A percentile compares a stretch with the other conserved stretches of the same genome.
Conservation (phyloP, 2,113 vertebrate species). For the Serinus canaria region DNA sequence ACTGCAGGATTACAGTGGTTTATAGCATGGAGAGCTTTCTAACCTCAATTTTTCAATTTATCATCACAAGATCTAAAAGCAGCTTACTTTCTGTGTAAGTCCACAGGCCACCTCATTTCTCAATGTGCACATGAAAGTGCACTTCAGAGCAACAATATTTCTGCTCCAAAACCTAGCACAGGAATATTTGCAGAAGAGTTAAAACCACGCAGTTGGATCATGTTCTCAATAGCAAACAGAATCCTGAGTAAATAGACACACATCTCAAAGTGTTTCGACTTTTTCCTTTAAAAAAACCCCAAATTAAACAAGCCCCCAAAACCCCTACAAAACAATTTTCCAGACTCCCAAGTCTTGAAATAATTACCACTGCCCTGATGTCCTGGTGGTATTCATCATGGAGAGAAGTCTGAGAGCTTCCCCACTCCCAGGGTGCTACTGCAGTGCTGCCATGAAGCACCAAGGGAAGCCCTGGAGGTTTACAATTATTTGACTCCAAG, state of each 20-base stretch:
- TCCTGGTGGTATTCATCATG: not conserved
- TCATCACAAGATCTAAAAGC: not conserved
- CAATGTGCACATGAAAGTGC: not conserved
- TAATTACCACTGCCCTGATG: not conserved
- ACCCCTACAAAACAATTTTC: not conserved
- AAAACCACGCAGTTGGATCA: not conserved
- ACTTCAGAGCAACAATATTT: not conserved
- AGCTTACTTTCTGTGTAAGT: fast-evolving
- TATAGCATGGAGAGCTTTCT: not conserved
- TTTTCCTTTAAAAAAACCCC: not conserved
- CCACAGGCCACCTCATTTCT: not conserved
- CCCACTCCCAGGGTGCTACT: not conserved
- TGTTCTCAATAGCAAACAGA: not conserved
- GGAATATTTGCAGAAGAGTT: not conserved
- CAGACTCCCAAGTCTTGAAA: not conserved
- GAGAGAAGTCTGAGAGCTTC: not conserved
- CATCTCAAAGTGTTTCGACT: not conserved
- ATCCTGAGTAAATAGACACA: not conserved
- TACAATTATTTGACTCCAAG: not conserved
- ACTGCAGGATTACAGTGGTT: not conserved
- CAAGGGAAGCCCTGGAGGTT: not conserved
- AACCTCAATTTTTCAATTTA: not conserved
- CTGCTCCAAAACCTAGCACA: not conserved
- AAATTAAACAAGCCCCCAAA: not conserved
- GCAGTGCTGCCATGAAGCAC: not conserved